These are phyloP conservation scores for Netelia virgata DNA, from an alignment of 2,888 invertebrate genomes.

Conservation along the genomic window DNA sequence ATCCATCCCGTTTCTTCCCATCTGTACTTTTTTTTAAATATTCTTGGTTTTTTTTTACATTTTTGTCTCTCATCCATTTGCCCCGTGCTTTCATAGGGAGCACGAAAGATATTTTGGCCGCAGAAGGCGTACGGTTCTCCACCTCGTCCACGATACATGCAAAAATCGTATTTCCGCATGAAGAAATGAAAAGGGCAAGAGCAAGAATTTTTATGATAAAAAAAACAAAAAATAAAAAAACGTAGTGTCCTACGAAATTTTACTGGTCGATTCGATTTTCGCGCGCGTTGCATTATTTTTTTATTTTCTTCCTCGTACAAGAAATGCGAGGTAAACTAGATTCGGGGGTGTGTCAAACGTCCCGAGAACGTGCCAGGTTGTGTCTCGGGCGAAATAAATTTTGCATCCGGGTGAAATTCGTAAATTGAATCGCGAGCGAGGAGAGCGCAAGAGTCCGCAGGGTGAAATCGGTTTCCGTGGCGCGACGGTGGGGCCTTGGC, in stretches of 20 bases:
- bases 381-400: slow-evolving; percentile 50
- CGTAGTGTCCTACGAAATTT: too few relatives aligned
- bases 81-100: slow-evolving; percentile 13
- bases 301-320: too few relatives aligned
- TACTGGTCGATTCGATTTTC: too few relatives aligned
- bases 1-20: slow-evolving; percentile 12
- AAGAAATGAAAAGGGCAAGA: too few relatives aligned
- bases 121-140: too few relatives aligned
- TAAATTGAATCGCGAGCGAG: slow-evolving; percentile 60
- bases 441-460: slow-evolving; percentile 9
- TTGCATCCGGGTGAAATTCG: slow-evolving; percentile 54
- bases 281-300: too few relatives aligned
- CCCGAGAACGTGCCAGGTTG: neutral
- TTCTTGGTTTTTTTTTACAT: neutral
- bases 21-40: neutral
- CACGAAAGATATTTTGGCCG: neutral
- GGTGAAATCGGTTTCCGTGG: neutral
- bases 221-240: too few relatives aligned
- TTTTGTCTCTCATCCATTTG: slow-evolving; percentile 20
- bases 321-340: too few relatives aligned
- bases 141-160: too few relatives aligned
- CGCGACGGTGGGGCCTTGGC: slow-evolving; percentile 8
- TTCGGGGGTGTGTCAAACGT: slow-evolving; percentile 23
- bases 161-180: too few relatives aligned
- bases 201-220: too few relatives aligned